These are phyloP conservation scores for Aldrovandia affinis DNA, from an alignment of 2,797 vertebrate genomes.

Conservation along the genomic window DNA sequence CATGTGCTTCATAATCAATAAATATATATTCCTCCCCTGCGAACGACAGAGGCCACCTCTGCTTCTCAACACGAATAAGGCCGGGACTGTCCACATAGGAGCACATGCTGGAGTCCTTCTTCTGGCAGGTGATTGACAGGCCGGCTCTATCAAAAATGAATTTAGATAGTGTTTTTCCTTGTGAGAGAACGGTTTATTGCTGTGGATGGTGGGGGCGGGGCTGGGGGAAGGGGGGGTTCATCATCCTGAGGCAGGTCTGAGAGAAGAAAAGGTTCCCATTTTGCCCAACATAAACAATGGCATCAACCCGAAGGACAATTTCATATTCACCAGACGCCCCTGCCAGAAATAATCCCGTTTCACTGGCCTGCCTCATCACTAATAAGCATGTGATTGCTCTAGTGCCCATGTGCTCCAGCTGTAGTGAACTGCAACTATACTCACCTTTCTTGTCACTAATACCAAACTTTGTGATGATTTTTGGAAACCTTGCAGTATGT, in stretches of 20 bases:
- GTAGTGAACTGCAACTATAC: neutral
- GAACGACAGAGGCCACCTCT: neutral
- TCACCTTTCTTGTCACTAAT: neutral
- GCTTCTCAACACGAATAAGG: neutral
- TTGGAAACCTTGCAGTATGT: too few relatives aligned
- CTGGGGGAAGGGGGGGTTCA: neutral
- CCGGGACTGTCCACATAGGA: neutral
- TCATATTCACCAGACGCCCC: neutral
- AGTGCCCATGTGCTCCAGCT: neutral
- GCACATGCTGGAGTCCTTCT: neutral
- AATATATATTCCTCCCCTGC: neutral
- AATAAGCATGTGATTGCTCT: neutral
- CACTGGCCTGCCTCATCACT: neutral
- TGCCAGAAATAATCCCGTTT: neutral
- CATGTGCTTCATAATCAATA: neutral
- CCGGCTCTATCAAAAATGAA: neutral
- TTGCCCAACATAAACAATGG: neutral
- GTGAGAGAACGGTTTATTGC: neutral
- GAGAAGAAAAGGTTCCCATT: neutral
- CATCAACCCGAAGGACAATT: neutral
- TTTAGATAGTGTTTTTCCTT: neutral
- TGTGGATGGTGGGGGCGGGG: neutral
- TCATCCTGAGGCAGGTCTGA: neutral
- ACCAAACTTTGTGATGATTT: neutral
- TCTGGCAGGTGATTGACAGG: conserved; percentile 10